Evolutionary conservation across 2,797 vertebrate species (phyloP).

Genomic region (Selene dorsalis): DNA sequence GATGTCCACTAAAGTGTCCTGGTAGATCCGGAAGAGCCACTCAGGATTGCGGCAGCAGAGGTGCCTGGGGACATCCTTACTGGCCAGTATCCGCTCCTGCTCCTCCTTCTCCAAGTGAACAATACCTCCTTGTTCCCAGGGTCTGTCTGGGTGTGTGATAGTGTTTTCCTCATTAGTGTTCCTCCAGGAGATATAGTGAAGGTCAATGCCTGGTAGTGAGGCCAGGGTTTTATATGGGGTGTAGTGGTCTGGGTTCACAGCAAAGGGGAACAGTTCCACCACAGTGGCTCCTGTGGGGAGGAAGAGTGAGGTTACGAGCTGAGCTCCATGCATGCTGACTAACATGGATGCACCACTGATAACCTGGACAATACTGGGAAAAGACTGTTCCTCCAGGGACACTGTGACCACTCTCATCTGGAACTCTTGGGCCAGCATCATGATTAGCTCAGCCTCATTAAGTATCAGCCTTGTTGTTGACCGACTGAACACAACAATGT

Average conservation of each 20-base stretch:
- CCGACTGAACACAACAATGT: slow-evolving; percentile 94
- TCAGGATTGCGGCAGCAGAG: slow-evolving; percentile 97
- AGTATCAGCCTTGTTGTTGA: slow-evolving; percentile 93
- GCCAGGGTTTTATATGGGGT: slow-evolving; percentile 96
- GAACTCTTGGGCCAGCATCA: slow-evolving; percentile 95
- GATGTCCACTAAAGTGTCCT: slow-evolving; percentile 95
- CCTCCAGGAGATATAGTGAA: slow-evolving; percentile 96
- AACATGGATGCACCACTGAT: slow-evolving; percentile 92
- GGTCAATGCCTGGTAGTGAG: slow-evolving; percentile 94
- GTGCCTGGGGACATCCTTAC: slow-evolving; percentile 92
- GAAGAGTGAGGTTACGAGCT: slow-evolving; percentile 93
- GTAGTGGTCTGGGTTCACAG: slow-evolving; percentile 96
- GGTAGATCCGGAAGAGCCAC: slow-evolving; percentile 98
- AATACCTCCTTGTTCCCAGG: slow-evolving; percentile 98
- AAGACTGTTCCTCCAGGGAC: slow-evolving; percentile 93
- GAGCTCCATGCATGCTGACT: slow-evolving; percentile 97
- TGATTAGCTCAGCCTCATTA: slow-evolving; percentile 94
- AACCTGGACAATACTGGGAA: slow-evolving; percentile 88
- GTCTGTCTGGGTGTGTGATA: slow-evolving; percentile 88
- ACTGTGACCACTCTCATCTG: slow-evolving; percentile 95
- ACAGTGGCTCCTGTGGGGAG: slow-evolving; percentile 92
- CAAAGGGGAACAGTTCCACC: slow-evolving; percentile 96
- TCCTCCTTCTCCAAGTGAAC: slow-evolving; percentile 90
- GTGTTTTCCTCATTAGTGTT: slow-evolving; percentile 91
- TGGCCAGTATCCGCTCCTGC: slow-evolving; percentile 90